Evolutionary conservation across 2,888 invertebrate genomes (phyloP).

Genomic region (Caradrina clavipalpis): DNA sequence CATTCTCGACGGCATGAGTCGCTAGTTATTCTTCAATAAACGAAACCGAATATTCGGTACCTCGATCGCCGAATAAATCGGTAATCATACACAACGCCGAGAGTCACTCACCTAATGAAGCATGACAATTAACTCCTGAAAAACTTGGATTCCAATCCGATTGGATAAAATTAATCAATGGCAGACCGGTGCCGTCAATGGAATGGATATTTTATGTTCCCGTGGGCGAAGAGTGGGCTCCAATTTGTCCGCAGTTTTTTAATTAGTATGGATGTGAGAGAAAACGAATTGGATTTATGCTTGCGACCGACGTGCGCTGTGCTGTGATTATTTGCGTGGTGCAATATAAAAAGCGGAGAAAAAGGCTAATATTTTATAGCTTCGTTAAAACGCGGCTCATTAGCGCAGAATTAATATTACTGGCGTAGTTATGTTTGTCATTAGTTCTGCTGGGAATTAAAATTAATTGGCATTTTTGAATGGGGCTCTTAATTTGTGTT

Average conservation of each 20-base stretch:
- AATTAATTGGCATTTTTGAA: conserved; percentile 64
- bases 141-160: conserved; percentile 85
- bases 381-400: conserved; percentile 66
- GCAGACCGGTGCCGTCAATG: conserved; percentile 78
- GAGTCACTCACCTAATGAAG: conserved; percentile 79
- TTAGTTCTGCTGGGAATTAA: conserved; percentile 63
- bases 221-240: conserved; percentile 86
- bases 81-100: conserved; percentile 66
- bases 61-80: conserved; percentile 32
- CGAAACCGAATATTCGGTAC: conserved; percentile 37
- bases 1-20: conserved; percentile 27
- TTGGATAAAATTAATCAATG: conserved; percentile 89
- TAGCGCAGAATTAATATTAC: conserved; percentile 65
- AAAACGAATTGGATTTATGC: conserved; percentile 85
- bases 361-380: conserved; percentile 64
- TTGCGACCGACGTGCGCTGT: conserved; percentile 69
- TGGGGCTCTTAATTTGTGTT: conserved; percentile 48
- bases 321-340: conserved; percentile 67
- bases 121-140: conserved; percentile 85
- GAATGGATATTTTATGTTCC: conserved; percentile 89
- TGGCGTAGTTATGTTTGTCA: conserved; percentile 50
- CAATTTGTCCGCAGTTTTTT: conserved; percentile 90
- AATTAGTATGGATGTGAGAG: conserved; percentile 88
- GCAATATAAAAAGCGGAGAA: conserved; percentile 67
- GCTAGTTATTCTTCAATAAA: conserved; percentile 34